Percentiles rank a stretch among this genome's conserved stretches.
phyloP scores from a whole-genome alignment of 2,888 invertebrate species.

The Herminia tarsipennalis region DNA sequence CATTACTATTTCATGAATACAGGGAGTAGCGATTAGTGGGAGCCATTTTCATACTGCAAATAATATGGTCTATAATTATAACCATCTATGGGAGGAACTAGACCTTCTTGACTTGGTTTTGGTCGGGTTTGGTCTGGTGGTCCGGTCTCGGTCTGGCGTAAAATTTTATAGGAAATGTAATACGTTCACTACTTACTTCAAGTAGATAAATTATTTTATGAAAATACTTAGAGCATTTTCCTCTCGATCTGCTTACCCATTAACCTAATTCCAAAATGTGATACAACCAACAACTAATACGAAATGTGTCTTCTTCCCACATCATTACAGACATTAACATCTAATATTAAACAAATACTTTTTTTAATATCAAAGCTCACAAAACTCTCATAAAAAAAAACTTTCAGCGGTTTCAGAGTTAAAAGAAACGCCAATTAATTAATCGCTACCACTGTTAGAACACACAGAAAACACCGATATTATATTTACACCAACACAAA shows the following conservation, averaged over 20 bases:
- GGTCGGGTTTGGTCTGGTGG: too few species aligned
- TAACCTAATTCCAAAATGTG: conserved; percentile 2
- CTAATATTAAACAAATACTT: conserved; percentile 43
- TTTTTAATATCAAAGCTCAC: conserved; percentile 44
- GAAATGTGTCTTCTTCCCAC: conserved; percentile 18
- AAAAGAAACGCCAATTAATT: conserved; percentile 52
- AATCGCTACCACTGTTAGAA: conserved; percentile 53
- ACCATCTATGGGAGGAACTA: too few species aligned
- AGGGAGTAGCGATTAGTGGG: too few species aligned
- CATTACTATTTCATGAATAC: too few species aligned
- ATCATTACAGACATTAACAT: conserved; percentile 34
- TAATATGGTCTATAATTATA: too few species aligned
- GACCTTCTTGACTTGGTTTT: too few species aligned
- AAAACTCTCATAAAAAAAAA: conserved; percentile 38
- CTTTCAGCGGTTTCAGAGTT: conserved; percentile 37
- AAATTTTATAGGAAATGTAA: too few species aligned
- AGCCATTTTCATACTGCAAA: too few species aligned
- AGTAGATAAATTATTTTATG: too few species aligned
- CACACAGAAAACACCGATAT: conserved; percentile 56
- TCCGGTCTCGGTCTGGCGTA: too few species aligned
- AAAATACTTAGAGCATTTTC: background rate
- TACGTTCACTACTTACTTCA: too few species aligned
- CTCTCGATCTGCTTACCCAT: conserved; percentile 10
- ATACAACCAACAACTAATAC: conserved; percentile 6
- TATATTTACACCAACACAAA: conserved; percentile 53